These are phyloP conservation scores for Uria lomvia DNA, from an alignment of 2,113 vertebrate genomes.

Conservation along the genomic window DNA sequence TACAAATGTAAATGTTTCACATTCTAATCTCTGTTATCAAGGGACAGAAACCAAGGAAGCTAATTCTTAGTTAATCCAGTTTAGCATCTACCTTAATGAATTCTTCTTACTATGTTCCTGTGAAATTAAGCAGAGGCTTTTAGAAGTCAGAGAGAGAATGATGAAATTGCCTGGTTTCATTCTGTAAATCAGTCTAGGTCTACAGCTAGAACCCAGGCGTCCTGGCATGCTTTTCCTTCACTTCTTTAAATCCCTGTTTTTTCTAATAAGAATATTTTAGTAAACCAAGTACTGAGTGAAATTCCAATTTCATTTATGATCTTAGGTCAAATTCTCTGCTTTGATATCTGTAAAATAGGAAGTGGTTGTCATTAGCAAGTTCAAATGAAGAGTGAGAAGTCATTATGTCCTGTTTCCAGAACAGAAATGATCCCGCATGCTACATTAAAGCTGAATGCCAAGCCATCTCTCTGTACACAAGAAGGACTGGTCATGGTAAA, in stretches of 20 bases:
- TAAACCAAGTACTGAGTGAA: background rate
- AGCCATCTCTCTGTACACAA: background rate
- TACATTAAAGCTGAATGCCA: background rate
- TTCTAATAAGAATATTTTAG: background rate
- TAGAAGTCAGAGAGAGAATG: background rate
- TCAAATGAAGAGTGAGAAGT: background rate
- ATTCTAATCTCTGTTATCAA: background rate
- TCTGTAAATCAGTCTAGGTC: background rate
- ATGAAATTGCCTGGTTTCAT: background rate
- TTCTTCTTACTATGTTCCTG: background rate
- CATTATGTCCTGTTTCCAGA: background rate
- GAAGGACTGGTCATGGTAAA: background rate
- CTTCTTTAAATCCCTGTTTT: background rate
- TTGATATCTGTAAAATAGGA: background rate
- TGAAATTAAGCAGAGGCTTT: constrained; percentile 2
- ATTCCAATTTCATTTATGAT: background rate
- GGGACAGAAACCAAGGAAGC: background rate
- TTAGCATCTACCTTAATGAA: background rate
- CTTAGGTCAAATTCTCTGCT: background rate
- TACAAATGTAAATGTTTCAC: background rate
- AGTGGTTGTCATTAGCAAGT: background rate
- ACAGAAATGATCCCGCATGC: background rate
- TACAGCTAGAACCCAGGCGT: background rate
- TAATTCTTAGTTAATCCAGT: background rate
- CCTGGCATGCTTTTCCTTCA: background rate